Conservation (phyloP, 2,113 vertebrate genomes). For the Isichthys henryi region DNA sequence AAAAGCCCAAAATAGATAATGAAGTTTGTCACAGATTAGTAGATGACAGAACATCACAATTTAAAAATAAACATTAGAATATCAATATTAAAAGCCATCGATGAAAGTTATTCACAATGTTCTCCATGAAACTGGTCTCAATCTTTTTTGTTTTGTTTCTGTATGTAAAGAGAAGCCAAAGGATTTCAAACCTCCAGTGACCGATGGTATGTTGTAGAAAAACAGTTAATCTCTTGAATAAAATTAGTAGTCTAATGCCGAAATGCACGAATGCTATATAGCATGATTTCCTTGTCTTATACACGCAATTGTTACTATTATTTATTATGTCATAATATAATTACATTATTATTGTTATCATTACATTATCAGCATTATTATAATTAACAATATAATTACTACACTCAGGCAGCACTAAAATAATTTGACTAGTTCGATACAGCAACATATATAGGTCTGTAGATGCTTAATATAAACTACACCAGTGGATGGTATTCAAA, state of each 20-base stretch:
- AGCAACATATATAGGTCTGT: neutral
- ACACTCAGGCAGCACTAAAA: neutral
- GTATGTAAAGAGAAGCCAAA: constrained; percentile 28
- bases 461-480: neutral
- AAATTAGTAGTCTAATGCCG: neutral
- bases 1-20: neutral
- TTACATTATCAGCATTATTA: too few relatives aligned
- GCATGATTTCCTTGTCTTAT: neutral
- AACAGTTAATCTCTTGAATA: neutral
- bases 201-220: constrained; percentile 20
- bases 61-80: neutral
- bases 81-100: neutral
- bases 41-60: neutral
- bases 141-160: neutral
- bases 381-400: neutral
- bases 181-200: constrained; percentile 14
- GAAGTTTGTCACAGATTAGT: neutral
- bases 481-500: neutral
- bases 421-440: neutral
- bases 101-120: neutral
- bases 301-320: neutral
- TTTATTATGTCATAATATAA: too few relatives aligned
- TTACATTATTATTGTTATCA: too few relatives aligned
- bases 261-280: neutral
- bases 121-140: neutral